phyloP scores from a whole-genome alignment of 64 coral and sea anemone species.

The Orbicella faveolata region DNA sequence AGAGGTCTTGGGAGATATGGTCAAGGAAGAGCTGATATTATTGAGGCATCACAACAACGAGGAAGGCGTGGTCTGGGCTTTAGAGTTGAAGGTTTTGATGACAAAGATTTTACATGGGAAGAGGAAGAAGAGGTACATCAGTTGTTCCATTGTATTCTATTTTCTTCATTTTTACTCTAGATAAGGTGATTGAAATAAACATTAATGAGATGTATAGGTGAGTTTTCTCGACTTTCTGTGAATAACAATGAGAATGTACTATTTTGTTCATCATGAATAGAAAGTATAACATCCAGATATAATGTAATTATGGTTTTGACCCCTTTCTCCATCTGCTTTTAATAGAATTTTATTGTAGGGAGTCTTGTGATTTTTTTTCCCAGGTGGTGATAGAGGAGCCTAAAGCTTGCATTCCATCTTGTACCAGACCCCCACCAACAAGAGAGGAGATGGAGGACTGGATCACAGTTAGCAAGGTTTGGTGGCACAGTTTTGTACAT shows the following conservation, averaged over 20 bases:
- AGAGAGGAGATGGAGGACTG: constrained; percentile 79
- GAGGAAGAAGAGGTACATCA: constrained; percentile 61
- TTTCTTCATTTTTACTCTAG: too few species aligned
- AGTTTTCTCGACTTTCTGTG: too few species aligned
- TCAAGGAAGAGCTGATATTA: constrained; percentile 88
- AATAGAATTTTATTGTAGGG: neutral
- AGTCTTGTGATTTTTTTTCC: neutral
- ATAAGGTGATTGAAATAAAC: too few species aligned
- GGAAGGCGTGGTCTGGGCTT: constrained; percentile 96
- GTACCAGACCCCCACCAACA: constrained; percentile 42
- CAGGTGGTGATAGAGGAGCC: constrained; percentile 55
- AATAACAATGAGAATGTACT: too few species aligned
- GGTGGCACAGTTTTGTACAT: neutral
- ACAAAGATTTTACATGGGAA: constrained; percentile 72
- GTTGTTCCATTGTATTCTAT: too few species aligned
- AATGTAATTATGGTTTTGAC: neutral
- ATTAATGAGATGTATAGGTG: too few species aligned
- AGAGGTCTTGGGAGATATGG: constrained; percentile 87
- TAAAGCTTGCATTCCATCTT: constrained; percentile 75
- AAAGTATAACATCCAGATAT: too few species aligned
- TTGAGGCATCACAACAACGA: constrained; percentile 74
- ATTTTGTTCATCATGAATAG: too few species aligned
- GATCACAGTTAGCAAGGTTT: constrained; percentile 71
- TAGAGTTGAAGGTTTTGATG: constrained; percentile 85
- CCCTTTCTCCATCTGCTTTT: neutral